phyloP scores from a whole-genome alignment of 2,113 vertebrate species.

The Mandrillus leucophaeus region DNA sequence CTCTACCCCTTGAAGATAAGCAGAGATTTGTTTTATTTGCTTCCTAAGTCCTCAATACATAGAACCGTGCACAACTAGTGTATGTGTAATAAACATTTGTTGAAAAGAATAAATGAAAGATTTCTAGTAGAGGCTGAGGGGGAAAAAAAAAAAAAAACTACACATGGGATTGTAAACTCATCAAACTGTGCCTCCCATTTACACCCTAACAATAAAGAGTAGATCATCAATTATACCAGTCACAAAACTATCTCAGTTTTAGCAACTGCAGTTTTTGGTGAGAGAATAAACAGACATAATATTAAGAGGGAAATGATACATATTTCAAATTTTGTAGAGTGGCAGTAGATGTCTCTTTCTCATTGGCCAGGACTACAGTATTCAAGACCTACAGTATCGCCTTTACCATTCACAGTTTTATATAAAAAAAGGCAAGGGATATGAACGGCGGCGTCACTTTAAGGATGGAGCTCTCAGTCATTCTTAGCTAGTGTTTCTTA shows the following conservation, averaged over 20 bases:
- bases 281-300: background rate
- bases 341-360: background rate
- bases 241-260: background rate
- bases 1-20: background rate
- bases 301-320: background rate
- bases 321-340: background rate
- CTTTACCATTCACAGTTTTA: background rate
- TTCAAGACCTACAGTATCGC: fast-evolving
- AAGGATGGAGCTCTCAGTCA: background rate
- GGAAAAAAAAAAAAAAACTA: background rate
- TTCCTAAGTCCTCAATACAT: background rate
- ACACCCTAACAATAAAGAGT: background rate
- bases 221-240: background rate
- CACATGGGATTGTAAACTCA: background rate
- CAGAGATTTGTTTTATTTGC: background rate
- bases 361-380: background rate
- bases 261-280: background rate
- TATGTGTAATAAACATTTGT: background rate
- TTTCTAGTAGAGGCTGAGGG: background rate
- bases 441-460: background rate
- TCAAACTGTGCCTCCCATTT: background rate
- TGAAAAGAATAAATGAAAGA: background rate
- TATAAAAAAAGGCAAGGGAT: background rate
- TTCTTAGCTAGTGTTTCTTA: background rate
- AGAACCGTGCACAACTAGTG: background rate